These are phyloP conservation scores for Bujurquina vittata DNA, from an alignment of 2,113 vertebrate species.

Conservation along the genomic window DNA sequence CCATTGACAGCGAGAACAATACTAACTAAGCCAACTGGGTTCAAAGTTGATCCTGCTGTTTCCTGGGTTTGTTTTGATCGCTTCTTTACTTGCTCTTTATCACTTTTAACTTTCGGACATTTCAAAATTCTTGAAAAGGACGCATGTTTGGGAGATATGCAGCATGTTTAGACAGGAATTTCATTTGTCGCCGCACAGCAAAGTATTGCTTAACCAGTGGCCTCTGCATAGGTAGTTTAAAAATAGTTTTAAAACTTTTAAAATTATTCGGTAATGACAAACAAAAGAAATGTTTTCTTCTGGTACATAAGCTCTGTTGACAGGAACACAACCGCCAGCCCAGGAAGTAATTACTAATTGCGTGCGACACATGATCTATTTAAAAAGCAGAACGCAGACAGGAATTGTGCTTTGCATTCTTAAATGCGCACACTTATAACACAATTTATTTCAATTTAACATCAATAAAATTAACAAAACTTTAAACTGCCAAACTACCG, in stretches of 20 bases:
- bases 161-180: neutral
- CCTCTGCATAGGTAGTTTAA: neutral
- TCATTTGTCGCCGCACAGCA: neutral
- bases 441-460: neutral
- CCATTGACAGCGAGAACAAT: neutral
- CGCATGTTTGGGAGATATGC: neutral
- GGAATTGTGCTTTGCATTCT: too few species aligned
- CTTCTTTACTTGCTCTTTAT: neutral
- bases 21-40: neutral
- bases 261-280: neutral
- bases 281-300: neutral
- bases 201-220: neutral
- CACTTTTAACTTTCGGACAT: neutral
- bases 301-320: neutral
- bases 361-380: neutral
- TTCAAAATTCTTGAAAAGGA: neutral
- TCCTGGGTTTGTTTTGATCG: neutral
- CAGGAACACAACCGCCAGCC: neutral
- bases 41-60: neutral
- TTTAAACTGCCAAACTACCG: too few species aligned
- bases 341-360: neutral
- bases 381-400: neutral
- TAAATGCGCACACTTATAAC: neutral
- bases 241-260: too few species aligned
- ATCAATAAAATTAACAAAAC: neutral